These are phyloP conservation scores for Lochmaea capreae DNA, from an alignment of 2,888 invertebrate species.

Conservation along the genomic window DNA sequence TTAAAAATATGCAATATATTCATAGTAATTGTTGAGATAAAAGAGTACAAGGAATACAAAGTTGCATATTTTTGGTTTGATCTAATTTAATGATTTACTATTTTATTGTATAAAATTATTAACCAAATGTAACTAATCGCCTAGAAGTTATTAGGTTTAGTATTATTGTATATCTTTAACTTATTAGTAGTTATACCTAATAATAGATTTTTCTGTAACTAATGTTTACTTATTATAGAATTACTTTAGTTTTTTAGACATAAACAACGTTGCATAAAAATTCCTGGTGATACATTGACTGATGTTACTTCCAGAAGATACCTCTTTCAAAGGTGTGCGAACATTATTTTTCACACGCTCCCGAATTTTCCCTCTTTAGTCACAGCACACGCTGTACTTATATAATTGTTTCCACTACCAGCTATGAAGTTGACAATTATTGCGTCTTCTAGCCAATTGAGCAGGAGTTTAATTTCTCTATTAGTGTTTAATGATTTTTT, in stretches of 20 bases:
- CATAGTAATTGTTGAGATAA: background rate
- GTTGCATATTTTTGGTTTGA: background rate
- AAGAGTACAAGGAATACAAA: background rate
- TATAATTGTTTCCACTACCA: no score
- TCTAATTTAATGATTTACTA: slow-evolving; percentile 14
- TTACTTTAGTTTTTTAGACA: slow-evolving; percentile 1
- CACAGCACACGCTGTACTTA: no score
- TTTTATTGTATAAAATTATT: slow-evolving; percentile 29
- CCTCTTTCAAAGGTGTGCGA: no score
- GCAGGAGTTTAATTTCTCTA: no score
- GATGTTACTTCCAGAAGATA: no score
- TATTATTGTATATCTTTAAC: slow-evolving; percentile 23
- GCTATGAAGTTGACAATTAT: no score
- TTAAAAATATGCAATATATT: background rate
- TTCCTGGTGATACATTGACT: no score
- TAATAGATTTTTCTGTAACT: slow-evolving; percentile 22
- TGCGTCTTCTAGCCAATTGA: no score
- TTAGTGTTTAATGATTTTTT: no score
- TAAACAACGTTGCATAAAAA: background rate
- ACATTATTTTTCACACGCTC: no score
- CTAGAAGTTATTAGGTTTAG: slow-evolving; percentile 36
- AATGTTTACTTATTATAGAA: background rate
- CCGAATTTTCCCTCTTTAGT: no score
- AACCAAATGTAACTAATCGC: slow-evolving; percentile 44
- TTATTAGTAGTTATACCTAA: slow-evolving; percentile 29